phyloP scores from a whole-genome alignment of 2,888 invertebrate species.

The Leptopilina drosophilae region DNA sequence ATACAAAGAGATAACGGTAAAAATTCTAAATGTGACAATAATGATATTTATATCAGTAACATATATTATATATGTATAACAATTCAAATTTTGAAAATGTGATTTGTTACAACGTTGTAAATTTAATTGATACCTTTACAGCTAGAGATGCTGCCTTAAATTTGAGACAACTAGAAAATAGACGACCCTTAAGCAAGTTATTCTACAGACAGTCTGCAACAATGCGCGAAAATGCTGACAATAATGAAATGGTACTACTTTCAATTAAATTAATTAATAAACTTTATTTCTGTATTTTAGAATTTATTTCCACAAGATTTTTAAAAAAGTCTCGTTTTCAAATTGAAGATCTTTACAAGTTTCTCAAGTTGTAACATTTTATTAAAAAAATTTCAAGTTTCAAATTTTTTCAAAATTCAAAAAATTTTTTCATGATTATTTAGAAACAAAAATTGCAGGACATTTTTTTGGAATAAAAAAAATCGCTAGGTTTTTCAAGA shows the following conservation, averaged over 20 bases:
- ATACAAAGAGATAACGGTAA: too few relatives aligned
- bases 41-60: too few relatives aligned
- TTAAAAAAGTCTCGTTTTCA: too few relatives aligned
- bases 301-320: not conserved
- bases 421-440: not conserved
- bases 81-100: not conserved
- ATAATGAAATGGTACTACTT: not conserved
- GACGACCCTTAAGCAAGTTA: conserved; percentile 1
- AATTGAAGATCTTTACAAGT: not conserved
- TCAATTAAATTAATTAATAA: not conserved
- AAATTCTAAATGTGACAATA: too few relatives aligned
- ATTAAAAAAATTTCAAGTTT: not conserved
- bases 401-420: not conserved
- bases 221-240: not conserved
- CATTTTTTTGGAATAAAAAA: not conserved
- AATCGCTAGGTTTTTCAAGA: not conserved
- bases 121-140: not conserved
- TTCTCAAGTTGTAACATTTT: not conserved
- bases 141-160: not conserved
- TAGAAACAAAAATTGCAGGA: not conserved
- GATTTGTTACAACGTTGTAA: not conserved
- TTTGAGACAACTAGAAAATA: not conserved
- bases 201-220: not conserved
- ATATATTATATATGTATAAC: not conserved
- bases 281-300: not conserved